Conservation (phyloP, 2,797 vertebrate genomes). For the Eutrigla gurnardus region DNA sequence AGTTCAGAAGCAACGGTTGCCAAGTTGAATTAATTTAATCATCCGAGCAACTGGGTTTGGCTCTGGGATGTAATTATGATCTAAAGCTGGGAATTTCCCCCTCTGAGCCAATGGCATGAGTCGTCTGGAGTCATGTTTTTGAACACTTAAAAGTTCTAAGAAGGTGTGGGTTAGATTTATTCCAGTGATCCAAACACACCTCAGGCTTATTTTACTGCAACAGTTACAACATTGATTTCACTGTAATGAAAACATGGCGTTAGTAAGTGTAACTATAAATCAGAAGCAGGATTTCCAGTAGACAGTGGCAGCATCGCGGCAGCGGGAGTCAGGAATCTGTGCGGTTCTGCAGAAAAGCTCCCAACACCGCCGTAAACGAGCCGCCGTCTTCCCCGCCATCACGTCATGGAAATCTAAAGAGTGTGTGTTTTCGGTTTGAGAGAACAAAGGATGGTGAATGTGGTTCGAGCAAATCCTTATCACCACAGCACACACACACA, state of each 20-base stretch:
- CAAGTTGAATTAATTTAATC: neutral
- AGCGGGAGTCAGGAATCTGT: constrained; percentile 54
- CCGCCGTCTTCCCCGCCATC: constrained; percentile 61
- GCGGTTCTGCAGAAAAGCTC: constrained; percentile 45
- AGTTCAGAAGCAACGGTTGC: neutral
- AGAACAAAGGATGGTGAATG: constrained; percentile 75
- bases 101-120: neutral
- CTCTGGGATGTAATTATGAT: neutral
- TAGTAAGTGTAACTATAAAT: neutral
- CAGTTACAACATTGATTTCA: neutral
- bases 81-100: neutral
- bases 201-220: neutral
- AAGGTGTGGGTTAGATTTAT: neutral
- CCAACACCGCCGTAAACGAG: constrained; percentile 48
- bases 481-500: constrained; percentile 55
- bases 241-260: neutral
- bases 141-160: neutral
- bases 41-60: neutral
- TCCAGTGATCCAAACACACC: too few relatives aligned
- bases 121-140: neutral
- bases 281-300: constrained; percentile 19
- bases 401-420: constrained; percentile 75
- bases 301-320: neutral
- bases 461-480: constrained; percentile 78
- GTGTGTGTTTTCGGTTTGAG: constrained; percentile 58